phyloP scores from a whole-genome alignment of 2,797 vertebrate species.

The Onychomys torridus region DNA sequence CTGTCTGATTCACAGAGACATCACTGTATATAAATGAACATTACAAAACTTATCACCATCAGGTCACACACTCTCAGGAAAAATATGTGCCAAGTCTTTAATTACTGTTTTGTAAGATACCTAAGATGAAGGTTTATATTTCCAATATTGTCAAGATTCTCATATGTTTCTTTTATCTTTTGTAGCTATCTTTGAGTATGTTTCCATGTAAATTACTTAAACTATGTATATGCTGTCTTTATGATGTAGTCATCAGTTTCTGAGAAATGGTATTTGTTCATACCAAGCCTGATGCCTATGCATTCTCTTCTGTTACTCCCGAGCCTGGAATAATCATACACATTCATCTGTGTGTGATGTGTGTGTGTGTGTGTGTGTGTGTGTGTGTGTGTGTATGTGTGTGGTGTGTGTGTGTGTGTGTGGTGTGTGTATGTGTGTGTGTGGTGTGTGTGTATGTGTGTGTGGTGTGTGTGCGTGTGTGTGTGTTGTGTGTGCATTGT shows the following conservation, averaged over 20 bases:
- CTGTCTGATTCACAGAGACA: background rate
- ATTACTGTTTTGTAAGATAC: background rate
- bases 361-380: background rate
- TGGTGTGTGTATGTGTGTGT: background rate
- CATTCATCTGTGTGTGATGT: no score
- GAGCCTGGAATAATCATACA: background rate
- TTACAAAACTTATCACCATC: background rate
- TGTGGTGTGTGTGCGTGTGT: background rate
- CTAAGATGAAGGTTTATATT: conserved; percentile 14
- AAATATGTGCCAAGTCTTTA: background rate
- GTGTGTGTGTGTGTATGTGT: background rate
- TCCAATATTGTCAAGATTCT: background rate
- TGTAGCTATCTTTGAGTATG: background rate
- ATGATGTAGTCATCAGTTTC: background rate
- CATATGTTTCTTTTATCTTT: background rate
- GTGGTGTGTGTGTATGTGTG: background rate
- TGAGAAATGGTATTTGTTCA: background rate
- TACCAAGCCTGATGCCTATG: background rate
- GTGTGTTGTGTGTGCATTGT: no score
- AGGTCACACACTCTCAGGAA: background rate
- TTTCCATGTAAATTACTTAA: background rate
- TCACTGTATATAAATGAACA: background rate
- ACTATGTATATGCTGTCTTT: background rate
- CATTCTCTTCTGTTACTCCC: background rate
- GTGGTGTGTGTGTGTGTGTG: no score